Evolutionary conservation across 2,888 invertebrate species (phyloP).

Genomic region (Drosophila gaucha): DNA sequence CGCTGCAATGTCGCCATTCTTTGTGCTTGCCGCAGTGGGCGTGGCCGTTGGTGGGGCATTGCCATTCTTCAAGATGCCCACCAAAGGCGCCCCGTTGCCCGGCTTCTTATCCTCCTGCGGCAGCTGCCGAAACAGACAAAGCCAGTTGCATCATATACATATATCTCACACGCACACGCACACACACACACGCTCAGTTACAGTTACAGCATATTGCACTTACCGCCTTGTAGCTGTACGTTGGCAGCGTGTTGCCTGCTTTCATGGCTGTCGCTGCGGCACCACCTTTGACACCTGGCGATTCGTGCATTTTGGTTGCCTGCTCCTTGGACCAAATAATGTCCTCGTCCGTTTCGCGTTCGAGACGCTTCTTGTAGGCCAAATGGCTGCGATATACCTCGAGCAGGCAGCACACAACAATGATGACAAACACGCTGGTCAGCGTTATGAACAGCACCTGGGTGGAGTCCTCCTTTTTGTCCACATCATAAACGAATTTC

Average conservation of each 20-base stretch:
- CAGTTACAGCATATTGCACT: conserved; percentile 53
- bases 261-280: conserved; percentile 19
- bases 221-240: conserved; percentile 86
- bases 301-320: conserved; percentile 89
- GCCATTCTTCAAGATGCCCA: conserved; percentile 84
- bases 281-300: conserved; percentile 84
- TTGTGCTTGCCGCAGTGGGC: conserved; percentile 53
- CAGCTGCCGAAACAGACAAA: conserved; percentile 66
- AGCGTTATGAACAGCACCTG: conserved; percentile 93
- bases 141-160: conserved; percentile 38
- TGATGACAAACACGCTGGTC: conserved; percentile 90
- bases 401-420: conserved; percentile 88
- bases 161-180: conserved; percentile 1
- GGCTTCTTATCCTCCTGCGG: conserved; percentile 83
- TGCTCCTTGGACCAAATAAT: conserved; percentile 91
- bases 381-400: conserved; percentile 92
- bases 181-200: background rate
- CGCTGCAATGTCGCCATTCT: conserved; percentile 66
- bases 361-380: conserved; percentile 89
- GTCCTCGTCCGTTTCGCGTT: conserved; percentile 91
- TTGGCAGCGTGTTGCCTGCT: conserved; percentile 61
- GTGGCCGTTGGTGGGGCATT: conserved; percentile 61
- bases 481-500: conserved; percentile 88
- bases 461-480: conserved; percentile 91
- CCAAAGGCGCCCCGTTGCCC: conserved; percentile 80